Evolutionary conservation across 2,888 invertebrate species (phyloP).

Genomic region (Keiferia lycopersicella): DNA sequence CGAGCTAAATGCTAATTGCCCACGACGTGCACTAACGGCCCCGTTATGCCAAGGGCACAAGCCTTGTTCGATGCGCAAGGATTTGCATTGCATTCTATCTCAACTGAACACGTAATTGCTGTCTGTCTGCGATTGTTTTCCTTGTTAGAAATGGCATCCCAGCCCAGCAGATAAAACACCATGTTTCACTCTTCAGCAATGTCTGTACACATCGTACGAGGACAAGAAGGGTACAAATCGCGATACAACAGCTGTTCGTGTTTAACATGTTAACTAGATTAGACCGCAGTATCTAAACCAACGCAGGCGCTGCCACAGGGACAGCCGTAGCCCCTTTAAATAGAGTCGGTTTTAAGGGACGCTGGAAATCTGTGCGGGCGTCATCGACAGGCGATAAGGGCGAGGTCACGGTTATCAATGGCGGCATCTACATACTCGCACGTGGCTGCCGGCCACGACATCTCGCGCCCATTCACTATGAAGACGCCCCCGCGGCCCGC

Average conservation of each 20-base stretch:
- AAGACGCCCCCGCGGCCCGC: constrained; percentile 59
- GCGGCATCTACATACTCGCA: constrained; percentile 79
- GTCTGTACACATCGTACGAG: background rate
- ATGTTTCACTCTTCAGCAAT: background rate
- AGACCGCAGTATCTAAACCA: constrained; percentile 13
- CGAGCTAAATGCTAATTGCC: constrained; percentile 42
- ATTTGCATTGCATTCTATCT: background rate
- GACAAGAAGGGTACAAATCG: background rate
- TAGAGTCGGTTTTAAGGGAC: constrained; percentile 24
- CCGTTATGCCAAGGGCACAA: constrained; percentile 47
- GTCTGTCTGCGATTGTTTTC: too few relatives aligned
- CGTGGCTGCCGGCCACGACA: constrained; percentile 76
- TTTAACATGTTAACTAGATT: constrained; percentile 15
- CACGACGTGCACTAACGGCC: constrained; percentile 51
- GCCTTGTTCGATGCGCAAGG: constrained; percentile 21
- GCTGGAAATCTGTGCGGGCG: constrained; percentile 46
- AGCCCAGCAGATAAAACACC: too few relatives aligned
- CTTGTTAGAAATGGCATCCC: too few relatives aligned
- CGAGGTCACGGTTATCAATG: constrained; percentile 79
- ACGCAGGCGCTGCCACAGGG: background rate
- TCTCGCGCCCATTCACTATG: constrained; percentile 81
- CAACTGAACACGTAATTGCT: background rate
- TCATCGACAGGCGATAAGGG: constrained; percentile 69
- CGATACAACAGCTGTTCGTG: constrained; percentile 15
- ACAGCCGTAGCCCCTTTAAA: constrained; percentile 2